Evolutionary conservation across 37 sponge, comb jelly and placozoan genomes (phyloP).

Genomic region (Trichoplax adhaerens): DNA sequence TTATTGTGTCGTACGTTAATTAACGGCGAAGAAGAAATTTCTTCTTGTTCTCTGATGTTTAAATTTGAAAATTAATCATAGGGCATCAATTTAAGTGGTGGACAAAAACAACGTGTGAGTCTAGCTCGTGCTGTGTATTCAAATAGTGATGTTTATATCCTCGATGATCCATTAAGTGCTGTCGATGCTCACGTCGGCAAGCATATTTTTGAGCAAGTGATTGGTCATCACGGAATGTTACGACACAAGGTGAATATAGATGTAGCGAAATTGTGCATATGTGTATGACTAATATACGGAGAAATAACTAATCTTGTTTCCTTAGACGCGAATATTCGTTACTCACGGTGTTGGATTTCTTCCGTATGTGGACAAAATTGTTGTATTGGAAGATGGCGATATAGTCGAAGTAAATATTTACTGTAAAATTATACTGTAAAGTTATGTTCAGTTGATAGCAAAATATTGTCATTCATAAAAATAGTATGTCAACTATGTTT

Average conservation of each 20-base stretch:
- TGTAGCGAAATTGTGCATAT: too few species aligned
- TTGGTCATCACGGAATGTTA: conserved; percentile 89
- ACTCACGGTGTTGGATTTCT: conserved; percentile 82
- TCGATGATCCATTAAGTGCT: too few species aligned
- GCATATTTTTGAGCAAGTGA: conserved; percentile 92
- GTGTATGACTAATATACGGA: too few species aligned
- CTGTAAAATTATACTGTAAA: neutral
- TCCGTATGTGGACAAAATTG: conserved; percentile 71
- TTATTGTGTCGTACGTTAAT: too few species aligned
- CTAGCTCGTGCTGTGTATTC: too few species aligned
- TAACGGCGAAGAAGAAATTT: too few species aligned
- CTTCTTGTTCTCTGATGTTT: too few species aligned
- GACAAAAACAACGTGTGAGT: too few species aligned
- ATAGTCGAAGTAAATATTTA: conserved; percentile 39
- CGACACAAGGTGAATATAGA: conserved; percentile 48
- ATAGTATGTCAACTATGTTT: neutral
- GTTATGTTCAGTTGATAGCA: neutral
- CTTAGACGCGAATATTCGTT: conserved; percentile 60
- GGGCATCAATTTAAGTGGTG: too few species aligned
- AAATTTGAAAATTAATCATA: too few species aligned
- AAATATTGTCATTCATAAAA: neutral
- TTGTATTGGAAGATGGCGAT: conserved; percentile 52
- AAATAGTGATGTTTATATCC: too few species aligned
- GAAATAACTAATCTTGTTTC: too few species aligned
- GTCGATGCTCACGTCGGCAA: conserved; percentile 96